Base-by-base conservation (phyloP, 2,888 invertebrate species). In the Acrobasis consociella region DNA sequence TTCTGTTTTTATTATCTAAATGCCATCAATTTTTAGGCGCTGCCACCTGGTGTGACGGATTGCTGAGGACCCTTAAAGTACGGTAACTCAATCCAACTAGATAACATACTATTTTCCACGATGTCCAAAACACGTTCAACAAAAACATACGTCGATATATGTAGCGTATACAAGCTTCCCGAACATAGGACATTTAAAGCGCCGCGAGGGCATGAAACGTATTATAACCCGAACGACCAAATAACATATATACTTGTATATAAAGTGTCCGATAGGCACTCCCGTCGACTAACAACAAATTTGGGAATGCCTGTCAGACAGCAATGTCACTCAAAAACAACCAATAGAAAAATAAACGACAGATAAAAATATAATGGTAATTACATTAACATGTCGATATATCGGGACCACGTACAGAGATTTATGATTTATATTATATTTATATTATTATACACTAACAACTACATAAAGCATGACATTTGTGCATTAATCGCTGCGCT, bases 401-500 rank as follows among this genome's bases (percentile, higher is more conserved):
- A 65, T 64, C 72, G 79, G 79, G 77, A 81, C 84, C 84, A 82
- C 85, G 80, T 77, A 84, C 80, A 83, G 76, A 82, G 74, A 82
- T 78, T 81, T 81, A 78, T 77, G 73, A 80, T 80, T 74, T 73
- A 73, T 74, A 72, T 73, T 72, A 72, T 72, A 71, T 70, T 69
- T 71, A 75, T 75, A 73, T 77, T 83, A 83, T 80, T 71, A 80
- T 85, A 85, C 80, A 83, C 84, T 87, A 89, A 85, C 77, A 73
- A 78, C 86, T 89, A 90, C 85, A 85, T 88, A 87, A 90, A 90
- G 90, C 90, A 86, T 87, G 83, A 83, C 78, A 77, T 81, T 87
- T 85, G 86, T 87, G 89, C 85, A 74, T 77, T 73, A 76, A 75
- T 71, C 75, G 70, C 69, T 69, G 77, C 77, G 72, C 74, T 64